Conservation (phyloP, 2,797 vertebrate genomes). For the Chaenodraco wilsoni region DNA sequence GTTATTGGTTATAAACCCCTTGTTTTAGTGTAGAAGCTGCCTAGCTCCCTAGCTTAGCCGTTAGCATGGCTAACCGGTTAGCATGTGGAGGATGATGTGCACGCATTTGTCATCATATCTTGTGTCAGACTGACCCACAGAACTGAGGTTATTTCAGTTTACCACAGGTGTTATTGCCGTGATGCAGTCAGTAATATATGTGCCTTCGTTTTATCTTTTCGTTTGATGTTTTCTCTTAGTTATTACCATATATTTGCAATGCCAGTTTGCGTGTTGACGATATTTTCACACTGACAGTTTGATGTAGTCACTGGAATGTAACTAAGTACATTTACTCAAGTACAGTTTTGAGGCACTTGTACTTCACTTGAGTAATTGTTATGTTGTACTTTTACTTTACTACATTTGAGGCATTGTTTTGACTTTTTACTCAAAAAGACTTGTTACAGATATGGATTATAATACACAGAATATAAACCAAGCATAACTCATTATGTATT, state of each 20-base stretch:
- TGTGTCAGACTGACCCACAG: slow-evolving; percentile 27
- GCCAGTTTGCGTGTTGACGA: slow-evolving; percentile 31
- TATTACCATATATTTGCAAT: neutral
- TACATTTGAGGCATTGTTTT: no score
- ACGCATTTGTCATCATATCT: slow-evolving; percentile 42
- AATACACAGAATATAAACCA: no score
- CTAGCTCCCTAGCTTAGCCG: slow-evolving; percentile 44
- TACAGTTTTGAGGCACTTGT: no score
- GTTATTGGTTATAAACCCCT: neutral
- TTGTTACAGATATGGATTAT: no score
- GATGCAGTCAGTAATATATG: neutral
- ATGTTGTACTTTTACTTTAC: no score
- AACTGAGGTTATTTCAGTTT: neutral
- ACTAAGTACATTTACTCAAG: no score
- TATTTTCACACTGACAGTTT: slow-evolving; percentile 5
- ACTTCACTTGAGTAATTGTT: no score
- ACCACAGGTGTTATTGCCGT: neutral
- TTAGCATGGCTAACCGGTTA: slow-evolving; percentile 78
- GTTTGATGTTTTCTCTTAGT: neutral
- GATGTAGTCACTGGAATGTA: neutral
- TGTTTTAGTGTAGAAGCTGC: slow-evolving; percentile 13
- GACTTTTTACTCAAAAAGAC: no score
- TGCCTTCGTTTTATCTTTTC: accelerated
- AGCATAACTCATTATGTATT: no score
- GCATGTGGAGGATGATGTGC: slow-evolving; percentile 60